phyloP scores from a whole-genome alignment of 2,888 invertebrate species.

The Boloria euphrosyne region DNA sequence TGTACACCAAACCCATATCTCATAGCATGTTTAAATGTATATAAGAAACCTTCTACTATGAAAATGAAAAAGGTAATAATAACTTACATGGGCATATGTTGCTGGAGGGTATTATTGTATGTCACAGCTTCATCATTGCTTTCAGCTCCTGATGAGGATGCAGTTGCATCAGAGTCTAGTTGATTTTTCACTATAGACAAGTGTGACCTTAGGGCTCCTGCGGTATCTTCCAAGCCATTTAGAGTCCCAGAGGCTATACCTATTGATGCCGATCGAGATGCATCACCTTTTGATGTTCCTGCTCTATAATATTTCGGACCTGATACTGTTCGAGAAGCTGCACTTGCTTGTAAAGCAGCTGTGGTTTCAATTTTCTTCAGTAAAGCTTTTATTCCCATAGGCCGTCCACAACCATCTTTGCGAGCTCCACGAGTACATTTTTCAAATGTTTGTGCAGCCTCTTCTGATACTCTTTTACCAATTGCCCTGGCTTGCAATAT shows the following conservation, averaged over 20 bases:
- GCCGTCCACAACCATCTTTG: conserved; percentile 74
- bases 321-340: conserved; percentile 62
- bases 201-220: conserved; percentile 88
- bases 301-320: conserved; percentile 72
- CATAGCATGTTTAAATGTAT: too few species aligned
- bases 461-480: conserved; percentile 90
- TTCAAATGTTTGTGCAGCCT: conserved; percentile 84
- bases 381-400: conserved; percentile 71
- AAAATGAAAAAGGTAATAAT: background rate
- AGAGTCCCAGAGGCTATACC: conserved; percentile 84
- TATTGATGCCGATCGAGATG: conserved; percentile 86
- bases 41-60: background rate
- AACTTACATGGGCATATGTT: conserved; percentile 91
- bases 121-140: conserved; percentile 94
- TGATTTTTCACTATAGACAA: conserved; percentile 88
- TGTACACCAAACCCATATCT: too few species aligned
- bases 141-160: conserved; percentile 96
- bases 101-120: conserved; percentile 90
- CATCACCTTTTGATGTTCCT: conserved; percentile 88
- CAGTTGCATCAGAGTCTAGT: conserved; percentile 96
- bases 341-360: conserved; percentile 69
- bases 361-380: conserved; percentile 73
- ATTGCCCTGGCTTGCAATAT: conserved; percentile 89
- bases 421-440: conserved; percentile 89
- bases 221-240: conserved; percentile 87